A percentile compares a stretch with the other conserved stretches of the same genome.
Conservation (phyloP, 2,113 vertebrate species). For the Cyprinodon variegatus region DNA sequence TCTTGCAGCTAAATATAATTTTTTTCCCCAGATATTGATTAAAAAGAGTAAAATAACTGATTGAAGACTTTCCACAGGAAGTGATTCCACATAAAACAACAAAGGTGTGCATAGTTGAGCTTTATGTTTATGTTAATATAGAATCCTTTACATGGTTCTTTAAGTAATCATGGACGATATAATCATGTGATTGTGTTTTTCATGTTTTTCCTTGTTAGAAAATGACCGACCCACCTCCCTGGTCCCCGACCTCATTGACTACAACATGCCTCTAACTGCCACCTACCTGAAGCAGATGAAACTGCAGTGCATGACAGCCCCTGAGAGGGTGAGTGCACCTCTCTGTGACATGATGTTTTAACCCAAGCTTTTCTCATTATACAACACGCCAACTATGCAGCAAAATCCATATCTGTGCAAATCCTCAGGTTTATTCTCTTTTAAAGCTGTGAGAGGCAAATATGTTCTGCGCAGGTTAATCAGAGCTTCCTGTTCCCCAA, state of each 20-base stretch:
- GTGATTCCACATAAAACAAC: too few species aligned
- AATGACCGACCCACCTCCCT: slow-evolving; percentile 91
- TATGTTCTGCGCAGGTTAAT: neutral
- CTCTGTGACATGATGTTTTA: slow-evolving; percentile 4
- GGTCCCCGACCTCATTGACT: slow-evolving; percentile 96
- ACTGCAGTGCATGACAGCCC: slow-evolving; percentile 92
- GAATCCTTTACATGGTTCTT: neutral
- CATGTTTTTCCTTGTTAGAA: slow-evolving; percentile 77
- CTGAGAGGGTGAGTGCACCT: slow-evolving; percentile 87
- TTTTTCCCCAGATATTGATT: too few species aligned
- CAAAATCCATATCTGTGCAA: neutral
- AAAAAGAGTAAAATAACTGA: neutral
- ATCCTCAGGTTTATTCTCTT: slow-evolving; percentile 12
- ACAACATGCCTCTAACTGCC: slow-evolving; percentile 99
- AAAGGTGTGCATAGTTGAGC: too few species aligned
- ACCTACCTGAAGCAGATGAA: slow-evolving; percentile 99
- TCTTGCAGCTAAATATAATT: too few species aligned
- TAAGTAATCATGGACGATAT: neutral
- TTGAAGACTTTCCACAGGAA: neutral
- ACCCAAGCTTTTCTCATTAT: neutral
- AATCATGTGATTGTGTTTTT: neutral
- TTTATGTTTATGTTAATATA: neutral
- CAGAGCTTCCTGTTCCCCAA: slow-evolving; percentile 12
- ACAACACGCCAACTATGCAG: slow-evolving; percentile 3
- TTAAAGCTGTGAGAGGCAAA: neutral